phyloP scores from a whole-genome alignment of 2,113 vertebrate genomes.

The Apodemus sylvaticus region DNA sequence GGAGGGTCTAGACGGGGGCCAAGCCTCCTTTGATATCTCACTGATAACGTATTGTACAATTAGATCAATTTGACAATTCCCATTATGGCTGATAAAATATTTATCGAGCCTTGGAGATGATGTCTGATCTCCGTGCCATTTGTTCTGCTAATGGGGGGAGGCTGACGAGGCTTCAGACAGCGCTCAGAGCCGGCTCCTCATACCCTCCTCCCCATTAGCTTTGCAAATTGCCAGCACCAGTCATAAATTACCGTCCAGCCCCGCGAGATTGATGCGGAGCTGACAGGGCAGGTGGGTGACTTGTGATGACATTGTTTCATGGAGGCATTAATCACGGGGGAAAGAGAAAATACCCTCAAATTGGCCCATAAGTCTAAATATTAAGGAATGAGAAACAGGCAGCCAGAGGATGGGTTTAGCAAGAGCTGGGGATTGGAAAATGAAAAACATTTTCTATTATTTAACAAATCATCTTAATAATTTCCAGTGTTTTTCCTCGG shows the following conservation, averaged over 20 bases:
- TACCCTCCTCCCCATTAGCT: constrained; percentile 91
- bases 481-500: constrained; percentile 57
- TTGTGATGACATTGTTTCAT: constrained; percentile 90
- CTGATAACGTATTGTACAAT: constrained; percentile 98
- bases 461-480: constrained; percentile 87
- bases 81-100: constrained; percentile 99
- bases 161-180: constrained; percentile 86
- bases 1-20: constrained; percentile 88
- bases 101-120: constrained; percentile 97
- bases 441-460: constrained; percentile 87
- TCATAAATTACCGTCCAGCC: constrained; percentile 93
- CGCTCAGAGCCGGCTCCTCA: constrained; percentile 85
- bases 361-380: constrained; percentile 94
- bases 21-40: constrained; percentile 88
- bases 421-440: constrained; percentile 83
- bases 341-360: constrained; percentile 90
- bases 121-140: constrained; percentile 94
- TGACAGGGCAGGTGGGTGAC: constrained; percentile 91
- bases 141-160: constrained; percentile 93
- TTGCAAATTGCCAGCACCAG: constrained; percentile 94
- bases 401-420: constrained; percentile 80
- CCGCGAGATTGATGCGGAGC: constrained; percentile 86
- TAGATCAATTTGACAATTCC: constrained; percentile 99
- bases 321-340: constrained; percentile 93
- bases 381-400: constrained; percentile 85